These are phyloP conservation scores for Myathropa florea DNA, from an alignment of 2,888 invertebrate species.

Conservation along the genomic window DNA sequence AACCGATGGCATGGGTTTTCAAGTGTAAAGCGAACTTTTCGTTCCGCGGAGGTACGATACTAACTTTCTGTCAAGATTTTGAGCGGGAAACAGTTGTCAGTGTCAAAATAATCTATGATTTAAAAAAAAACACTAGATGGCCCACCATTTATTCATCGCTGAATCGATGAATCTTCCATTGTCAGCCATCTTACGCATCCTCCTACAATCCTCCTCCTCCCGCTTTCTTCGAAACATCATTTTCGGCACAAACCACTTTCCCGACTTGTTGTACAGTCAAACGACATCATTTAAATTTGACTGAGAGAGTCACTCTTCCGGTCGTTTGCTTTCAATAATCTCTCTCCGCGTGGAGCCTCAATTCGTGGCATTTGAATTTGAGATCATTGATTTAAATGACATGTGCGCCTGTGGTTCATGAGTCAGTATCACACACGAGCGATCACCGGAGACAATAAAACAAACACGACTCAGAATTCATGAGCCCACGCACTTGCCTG, in stretches of 20 bases:
- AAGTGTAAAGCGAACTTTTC: too few relatives aligned
- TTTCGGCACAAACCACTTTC: not conserved
- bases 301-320: not conserved
- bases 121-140: too few relatives aligned
- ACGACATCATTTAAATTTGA: not conserved
- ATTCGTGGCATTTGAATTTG: not conserved
- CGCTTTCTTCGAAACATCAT: too few relatives aligned
- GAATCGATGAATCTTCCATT: too few relatives aligned
- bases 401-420: not conserved
- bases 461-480: not conserved
- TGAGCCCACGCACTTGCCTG: not conserved
- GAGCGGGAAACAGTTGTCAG: too few relatives aligned
- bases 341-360: not conserved
- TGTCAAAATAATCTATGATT: too few relatives aligned
- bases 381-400: not conserved
- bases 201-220: too few relatives aligned
- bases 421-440: not conserved
- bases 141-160: too few relatives aligned
- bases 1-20: too few relatives aligned
- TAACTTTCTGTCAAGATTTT: too few relatives aligned
- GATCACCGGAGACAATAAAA: not conserved
- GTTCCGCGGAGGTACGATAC: too few relatives aligned
- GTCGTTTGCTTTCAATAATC: not conserved
- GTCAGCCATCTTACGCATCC: too few relatives aligned
- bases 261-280: not conserved